These are phyloP conservation scores for Paralvinella palmiformis DNA, from an alignment of 1,140 invertebrate genomes.

Conservation along the genomic window DNA sequence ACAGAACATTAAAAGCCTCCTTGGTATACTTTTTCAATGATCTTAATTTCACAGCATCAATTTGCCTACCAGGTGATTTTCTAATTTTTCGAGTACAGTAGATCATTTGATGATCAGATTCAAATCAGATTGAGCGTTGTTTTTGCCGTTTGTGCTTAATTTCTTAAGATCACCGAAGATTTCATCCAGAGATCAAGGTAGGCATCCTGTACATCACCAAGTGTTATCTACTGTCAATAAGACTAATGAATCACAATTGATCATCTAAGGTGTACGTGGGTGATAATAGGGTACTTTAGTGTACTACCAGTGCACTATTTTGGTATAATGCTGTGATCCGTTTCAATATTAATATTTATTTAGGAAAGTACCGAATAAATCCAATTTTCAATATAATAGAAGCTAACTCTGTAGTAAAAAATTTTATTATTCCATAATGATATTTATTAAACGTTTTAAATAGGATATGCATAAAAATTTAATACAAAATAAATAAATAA, in stretches of 20 bases:
- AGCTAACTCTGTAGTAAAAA: not conserved
- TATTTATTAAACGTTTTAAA: too few relatives aligned
- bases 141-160: not conserved
- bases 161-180: too few relatives aligned
- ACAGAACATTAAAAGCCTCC: too few relatives aligned
- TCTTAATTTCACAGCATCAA: too few relatives aligned
- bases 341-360: conserved; percentile 1
- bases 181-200: too few relatives aligned
- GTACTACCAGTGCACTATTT: conserved; percentile 1
- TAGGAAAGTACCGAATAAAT: conserved; percentile 2
- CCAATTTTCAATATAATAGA: not conserved
- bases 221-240: conserved; percentile 1
- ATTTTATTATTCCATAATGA: too few relatives aligned
- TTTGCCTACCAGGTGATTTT: too few relatives aligned
- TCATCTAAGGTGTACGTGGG: not conserved
- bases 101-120: too few relatives aligned
- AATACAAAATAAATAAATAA: conserved; percentile 3
- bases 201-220: not conserved
- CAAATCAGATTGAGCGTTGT: not conserved
- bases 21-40: too few relatives aligned
- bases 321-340: not conserved
- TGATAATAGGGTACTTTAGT: not conserved
- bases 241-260: not conserved
- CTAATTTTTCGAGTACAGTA: too few relatives aligned
- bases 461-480: not conserved